A percentile compares a stretch with the other conserved stretches of the same genome.
Evolutionary conservation across 1,140 invertebrate genomes (phyloP).

Genomic region (Aleiodes sp.): DNA sequence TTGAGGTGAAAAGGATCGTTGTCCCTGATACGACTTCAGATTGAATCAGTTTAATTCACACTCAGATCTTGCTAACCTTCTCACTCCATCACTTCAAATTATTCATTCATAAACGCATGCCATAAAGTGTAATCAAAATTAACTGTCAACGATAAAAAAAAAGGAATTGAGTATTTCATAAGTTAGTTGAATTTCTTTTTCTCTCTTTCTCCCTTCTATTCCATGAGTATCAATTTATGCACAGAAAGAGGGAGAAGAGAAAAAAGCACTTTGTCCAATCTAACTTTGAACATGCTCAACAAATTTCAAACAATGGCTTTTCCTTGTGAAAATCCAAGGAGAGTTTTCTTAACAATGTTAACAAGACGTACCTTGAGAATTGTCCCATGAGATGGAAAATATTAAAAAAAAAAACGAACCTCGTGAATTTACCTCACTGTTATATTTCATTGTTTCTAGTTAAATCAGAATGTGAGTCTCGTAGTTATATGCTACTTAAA

Average conservation of each 20-base stretch:
- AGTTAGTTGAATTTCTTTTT: neutral
- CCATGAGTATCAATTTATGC: neutral
- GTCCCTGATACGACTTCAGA: neutral
- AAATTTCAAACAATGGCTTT: neutral
- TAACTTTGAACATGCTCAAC: neutral
- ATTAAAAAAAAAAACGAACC: neutral
- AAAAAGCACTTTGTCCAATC: neutral
- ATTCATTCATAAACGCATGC: neutral
- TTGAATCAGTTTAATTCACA: neutral
- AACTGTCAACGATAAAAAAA: no score
- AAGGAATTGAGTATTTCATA: neutral
- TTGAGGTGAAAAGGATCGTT: neutral
- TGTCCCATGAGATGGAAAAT: neutral
- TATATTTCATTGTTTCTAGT: no score
- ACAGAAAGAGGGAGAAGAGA: neutral
- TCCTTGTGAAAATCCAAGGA: neutral
- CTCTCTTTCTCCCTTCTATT: neutral
- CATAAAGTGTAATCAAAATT: neutral
- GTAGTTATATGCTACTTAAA: no score
- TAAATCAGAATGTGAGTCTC: no score
- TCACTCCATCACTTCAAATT: neutral
- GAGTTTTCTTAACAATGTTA: constrained; percentile 3
- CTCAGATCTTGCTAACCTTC: neutral
- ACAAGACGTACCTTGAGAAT: constrained; percentile 8
- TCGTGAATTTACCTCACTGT: neutral